phyloP scores from a whole-genome alignment of 2,888 invertebrate genomes.

The Ametastegia equiseti region DNA sequence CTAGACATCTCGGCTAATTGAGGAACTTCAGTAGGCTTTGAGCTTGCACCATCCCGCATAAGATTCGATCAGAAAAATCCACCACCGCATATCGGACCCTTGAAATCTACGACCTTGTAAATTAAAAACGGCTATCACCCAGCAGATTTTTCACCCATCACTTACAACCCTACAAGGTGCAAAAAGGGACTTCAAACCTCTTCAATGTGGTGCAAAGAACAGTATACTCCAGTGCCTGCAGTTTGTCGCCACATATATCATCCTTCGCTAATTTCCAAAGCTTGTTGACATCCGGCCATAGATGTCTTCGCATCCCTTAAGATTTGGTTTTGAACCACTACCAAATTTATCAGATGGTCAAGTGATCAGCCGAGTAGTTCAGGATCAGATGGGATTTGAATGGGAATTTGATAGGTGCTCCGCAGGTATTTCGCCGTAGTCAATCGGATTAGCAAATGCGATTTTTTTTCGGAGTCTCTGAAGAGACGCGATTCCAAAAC shows the following conservation, averaged over 20 bases:
- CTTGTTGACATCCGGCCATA: neutral
- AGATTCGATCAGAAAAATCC: neutral
- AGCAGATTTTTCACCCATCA: neutral
- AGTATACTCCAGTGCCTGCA: neutral
- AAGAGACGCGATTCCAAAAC: neutral
- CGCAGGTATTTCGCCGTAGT: neutral
- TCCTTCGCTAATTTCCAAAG: neutral
- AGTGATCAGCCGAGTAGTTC: neutral
- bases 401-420: neutral
- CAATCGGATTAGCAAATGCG: neutral
- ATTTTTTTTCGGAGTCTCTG: neutral
- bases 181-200: neutral
- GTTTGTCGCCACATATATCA: slow-evolving; percentile 20
- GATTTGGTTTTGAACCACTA: too few species aligned
- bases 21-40: neutral
- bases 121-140: slow-evolving; percentile 4
- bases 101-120: neutral
- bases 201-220: neutral
- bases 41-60: neutral
- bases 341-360: neutral
- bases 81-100: neutral
- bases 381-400: neutral
- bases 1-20: slow-evolving; percentile 8
- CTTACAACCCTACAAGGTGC: neutral
- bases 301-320: too few species aligned